Evolutionary conservation across 1,140 invertebrate genomes (phyloP).

Genomic region (Ceratosolen fusciceps): DNA sequence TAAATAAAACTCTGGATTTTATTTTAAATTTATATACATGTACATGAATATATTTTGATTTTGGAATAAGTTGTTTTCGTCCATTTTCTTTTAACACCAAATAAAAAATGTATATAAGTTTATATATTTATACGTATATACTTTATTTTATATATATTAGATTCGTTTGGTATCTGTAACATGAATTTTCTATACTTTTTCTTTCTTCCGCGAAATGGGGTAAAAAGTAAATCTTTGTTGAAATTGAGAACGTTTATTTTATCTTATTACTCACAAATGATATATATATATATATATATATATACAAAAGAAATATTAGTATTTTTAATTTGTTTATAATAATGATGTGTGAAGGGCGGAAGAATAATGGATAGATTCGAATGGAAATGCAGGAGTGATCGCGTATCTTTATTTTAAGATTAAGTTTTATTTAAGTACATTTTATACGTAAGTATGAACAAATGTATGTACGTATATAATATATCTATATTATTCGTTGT

Average conservation of each 20-base stretch:
- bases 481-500: no score
- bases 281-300: no score
- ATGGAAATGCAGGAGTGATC: not conserved
- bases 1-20: not conserved
- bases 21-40: not conserved
- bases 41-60: not conserved
- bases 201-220: not conserved
- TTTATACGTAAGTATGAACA: constrained; percentile 25
- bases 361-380: not conserved
- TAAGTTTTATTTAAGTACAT: not conserved
- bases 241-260: constrained; percentile 6
- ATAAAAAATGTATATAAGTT: constrained; percentile 33
- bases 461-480: not conserved
- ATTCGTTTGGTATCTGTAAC: constrained; percentile 9
- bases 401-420: not conserved
- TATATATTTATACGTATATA: constrained; percentile 14
- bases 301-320: not conserved
- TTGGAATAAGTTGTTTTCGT: not conserved
- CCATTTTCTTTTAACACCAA: constrained; percentile 4
- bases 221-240: not conserved
- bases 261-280: not conserved
- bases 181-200: not conserved
- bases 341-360: not conserved
- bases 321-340: constrained; percentile 5
- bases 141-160: not conserved